These are phyloP conservation scores for Scaptomyza hsui DNA, from an alignment of 1,140 invertebrate genomes.

Conservation along the genomic window DNA sequence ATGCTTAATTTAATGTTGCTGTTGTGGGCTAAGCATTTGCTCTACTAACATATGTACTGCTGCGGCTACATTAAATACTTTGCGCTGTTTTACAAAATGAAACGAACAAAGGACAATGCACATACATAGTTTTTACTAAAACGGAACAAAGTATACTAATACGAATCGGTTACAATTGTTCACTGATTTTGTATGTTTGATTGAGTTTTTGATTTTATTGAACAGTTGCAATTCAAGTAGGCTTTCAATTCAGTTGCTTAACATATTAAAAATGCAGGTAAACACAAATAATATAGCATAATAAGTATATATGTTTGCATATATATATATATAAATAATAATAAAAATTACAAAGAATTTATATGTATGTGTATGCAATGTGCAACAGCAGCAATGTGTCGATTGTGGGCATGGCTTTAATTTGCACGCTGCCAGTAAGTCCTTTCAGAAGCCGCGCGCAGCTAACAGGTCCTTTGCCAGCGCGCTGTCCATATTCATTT, in stretches of 20 bases:
- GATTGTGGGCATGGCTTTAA: slow-evolving; percentile 13
- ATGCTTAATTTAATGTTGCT: slow-evolving; percentile 82
- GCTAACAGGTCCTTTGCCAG: slow-evolving; percentile 1
- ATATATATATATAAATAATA: slow-evolving; percentile 49
- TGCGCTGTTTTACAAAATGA: slow-evolving; percentile 44
- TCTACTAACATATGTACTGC: slow-evolving; percentile 53
- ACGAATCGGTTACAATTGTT: slow-evolving; percentile 15
- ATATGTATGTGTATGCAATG: slow-evolving; percentile 21
- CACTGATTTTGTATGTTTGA: slow-evolving; percentile 21
- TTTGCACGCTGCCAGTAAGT: slow-evolving; percentile 1
- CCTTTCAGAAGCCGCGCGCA: slow-evolving; percentile 1
- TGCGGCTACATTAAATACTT: slow-evolving; percentile 62
- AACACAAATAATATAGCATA: slow-evolving; percentile 75
- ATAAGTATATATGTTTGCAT: slow-evolving; percentile 34
- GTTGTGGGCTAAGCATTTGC: slow-evolving; percentile 63
- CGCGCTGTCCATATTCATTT: slow-evolving; percentile 27
- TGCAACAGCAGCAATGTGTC: slow-evolving; percentile 71
- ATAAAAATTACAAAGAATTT: slow-evolving; percentile 47
- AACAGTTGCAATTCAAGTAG: slow-evolving; percentile 38
- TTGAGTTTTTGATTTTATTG: slow-evolving; percentile 24
- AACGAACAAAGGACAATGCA: slow-evolving; percentile 24
- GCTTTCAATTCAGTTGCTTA: slow-evolving; percentile 49
- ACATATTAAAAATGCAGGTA: slow-evolving; percentile 75
- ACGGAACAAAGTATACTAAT: slow-evolving; percentile 29
- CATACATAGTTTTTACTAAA: slow-evolving; percentile 25